Conservation (phyloP, 2,797 vertebrate genomes). For the Artibeus lituratus region DNA sequence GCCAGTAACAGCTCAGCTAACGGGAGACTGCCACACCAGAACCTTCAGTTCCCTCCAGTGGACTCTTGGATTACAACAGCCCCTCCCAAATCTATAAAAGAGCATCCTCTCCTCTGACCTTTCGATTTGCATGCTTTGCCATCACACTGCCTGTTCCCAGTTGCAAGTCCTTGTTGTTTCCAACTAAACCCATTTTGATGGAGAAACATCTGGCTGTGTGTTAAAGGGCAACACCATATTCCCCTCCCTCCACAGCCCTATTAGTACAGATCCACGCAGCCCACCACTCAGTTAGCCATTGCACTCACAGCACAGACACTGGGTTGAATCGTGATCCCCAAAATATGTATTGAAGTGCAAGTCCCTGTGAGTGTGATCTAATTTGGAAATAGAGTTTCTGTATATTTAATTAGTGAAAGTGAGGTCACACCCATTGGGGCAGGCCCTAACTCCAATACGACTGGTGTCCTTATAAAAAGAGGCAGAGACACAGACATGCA, state of each 20-base stretch:
- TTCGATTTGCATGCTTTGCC: not conserved
- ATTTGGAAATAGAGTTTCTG: not conserved
- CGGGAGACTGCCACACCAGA: not conserved
- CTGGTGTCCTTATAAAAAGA: not conserved
- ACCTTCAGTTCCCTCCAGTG: not conserved
- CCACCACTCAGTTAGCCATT: not conserved
- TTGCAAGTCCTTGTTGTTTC: not conserved
- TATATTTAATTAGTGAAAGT: not conserved
- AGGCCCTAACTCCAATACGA: not conserved
- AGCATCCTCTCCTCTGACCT: not conserved
- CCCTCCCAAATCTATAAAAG: not conserved
- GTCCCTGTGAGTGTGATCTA: not conserved
- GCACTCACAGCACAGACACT: not conserved
- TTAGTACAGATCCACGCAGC: not conserved
- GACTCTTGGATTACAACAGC: not conserved
- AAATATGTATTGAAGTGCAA: not conserved
- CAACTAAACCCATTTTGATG: not conserved
- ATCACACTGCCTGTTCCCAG: not conserved
- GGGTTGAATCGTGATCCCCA: not conserved
- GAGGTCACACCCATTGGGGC: not conserved
- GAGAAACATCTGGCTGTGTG: not conserved
- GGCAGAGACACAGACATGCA: not conserved
- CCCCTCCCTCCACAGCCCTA: not conserved
- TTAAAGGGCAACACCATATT: not conserved
- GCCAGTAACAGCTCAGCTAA: too few relatives aligned